phyloP scores from a whole-genome alignment of 2,888 invertebrate genomes.

The Caenorhabditis imperialis region DNA sequence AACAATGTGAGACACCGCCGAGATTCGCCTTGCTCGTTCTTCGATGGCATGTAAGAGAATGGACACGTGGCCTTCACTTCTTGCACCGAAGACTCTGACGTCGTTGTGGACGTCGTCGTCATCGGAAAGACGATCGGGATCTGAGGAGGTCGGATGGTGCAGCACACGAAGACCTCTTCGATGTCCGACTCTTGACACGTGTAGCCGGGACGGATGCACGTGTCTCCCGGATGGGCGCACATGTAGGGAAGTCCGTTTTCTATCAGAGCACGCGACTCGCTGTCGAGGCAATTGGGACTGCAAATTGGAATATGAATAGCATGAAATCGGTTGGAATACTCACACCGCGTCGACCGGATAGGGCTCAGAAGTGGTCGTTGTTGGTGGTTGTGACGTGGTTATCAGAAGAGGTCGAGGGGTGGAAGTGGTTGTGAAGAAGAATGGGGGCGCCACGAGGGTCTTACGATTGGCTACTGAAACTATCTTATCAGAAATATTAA shows the following conservation, averaged over 20 bases:
- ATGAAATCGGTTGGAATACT: too few relatives aligned
- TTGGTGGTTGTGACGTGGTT: constrained; percentile 11
- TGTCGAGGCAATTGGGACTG: constrained; percentile 51
- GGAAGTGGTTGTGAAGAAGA: constrained; percentile 18
- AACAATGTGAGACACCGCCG: constrained; percentile 54
- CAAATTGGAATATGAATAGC: too few relatives aligned
- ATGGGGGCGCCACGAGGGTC: constrained; percentile 15
- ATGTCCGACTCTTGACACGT: constrained; percentile 58
- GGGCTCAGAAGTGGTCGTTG: constrained; percentile 17
- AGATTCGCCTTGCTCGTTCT: constrained; percentile 40
- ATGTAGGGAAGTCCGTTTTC: constrained; percentile 44
- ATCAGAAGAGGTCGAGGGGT: background rate
- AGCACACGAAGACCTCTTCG: constrained; percentile 49
- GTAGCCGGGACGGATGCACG: constrained; percentile 58
- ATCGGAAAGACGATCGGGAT: constrained; percentile 13
- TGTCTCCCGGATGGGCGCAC: constrained; percentile 57
- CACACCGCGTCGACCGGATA: constrained; percentile 28
- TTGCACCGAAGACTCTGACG: background rate
- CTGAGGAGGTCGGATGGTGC: constrained; percentile 22
- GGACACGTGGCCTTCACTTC: constrained; percentile 30
- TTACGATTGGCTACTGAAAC: constrained; percentile 20
- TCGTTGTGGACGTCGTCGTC: constrained; percentile 6
- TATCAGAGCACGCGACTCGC: constrained; percentile 40
- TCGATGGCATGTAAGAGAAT: constrained; percentile 54
- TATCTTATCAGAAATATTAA: too few relatives aligned